phyloP scores from a whole-genome alignment of 2,888 invertebrate genomes.

The Drosophila kanekoi region DNA sequence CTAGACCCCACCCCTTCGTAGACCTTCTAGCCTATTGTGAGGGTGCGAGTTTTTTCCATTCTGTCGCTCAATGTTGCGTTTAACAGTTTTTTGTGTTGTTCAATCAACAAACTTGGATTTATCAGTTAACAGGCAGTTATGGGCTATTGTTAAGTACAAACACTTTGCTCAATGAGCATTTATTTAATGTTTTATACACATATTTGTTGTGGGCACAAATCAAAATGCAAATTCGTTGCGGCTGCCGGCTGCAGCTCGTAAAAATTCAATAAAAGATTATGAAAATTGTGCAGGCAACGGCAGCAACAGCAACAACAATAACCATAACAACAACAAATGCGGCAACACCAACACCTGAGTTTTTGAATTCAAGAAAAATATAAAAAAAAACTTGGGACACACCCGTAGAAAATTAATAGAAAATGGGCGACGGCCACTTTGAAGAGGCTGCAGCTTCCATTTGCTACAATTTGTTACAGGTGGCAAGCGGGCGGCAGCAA shows the following conservation, averaged over 20 bases:
- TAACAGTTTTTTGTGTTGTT: conserved; percentile 17
- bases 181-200: conserved; percentile 49
- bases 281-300: conserved; percentile 67
- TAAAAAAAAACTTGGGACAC: conserved; percentile 47
- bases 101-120: conserved; percentile 19
- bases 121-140: conserved; percentile 39
- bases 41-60: conserved; percentile 22
- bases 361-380: conserved; percentile 37
- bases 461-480: conserved; percentile 73
- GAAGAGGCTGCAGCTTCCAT: conserved; percentile 64
- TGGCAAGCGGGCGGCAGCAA: conserved; percentile 40
- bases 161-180: conserved; percentile 66
- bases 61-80: conserved; percentile 36
- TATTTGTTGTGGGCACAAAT: conserved; percentile 48
- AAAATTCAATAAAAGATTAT: conserved; percentile 70
- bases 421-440: conserved; percentile 48
- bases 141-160: conserved; percentile 58
- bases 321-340: conserved; percentile 41
- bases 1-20: background rate
- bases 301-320: conserved; percentile 21
- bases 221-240: conserved; percentile 60
- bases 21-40: conserved; percentile 10
- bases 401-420: conserved; percentile 63
- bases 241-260: conserved; percentile 65
- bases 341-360: conserved; percentile 49